Base-by-base conservation (phyloP, 1,140 invertebrate species). In the Lithobius niger region DNA sequence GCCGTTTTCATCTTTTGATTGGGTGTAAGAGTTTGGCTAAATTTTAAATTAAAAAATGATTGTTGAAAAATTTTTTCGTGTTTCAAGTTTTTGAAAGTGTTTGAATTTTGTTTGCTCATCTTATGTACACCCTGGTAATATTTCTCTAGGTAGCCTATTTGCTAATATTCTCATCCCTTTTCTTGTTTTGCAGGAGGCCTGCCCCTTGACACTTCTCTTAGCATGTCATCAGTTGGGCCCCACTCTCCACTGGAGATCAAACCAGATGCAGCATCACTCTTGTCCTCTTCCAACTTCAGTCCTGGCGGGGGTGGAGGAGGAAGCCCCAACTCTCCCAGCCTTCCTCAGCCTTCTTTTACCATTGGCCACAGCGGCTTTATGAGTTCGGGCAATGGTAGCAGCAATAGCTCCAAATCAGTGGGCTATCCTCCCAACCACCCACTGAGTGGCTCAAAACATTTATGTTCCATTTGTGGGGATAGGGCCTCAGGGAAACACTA, bases 401-500 rank as follows among this genome's bases (percentile, higher is more conserved):
- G 26, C 45, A 55, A 48, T 42, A 59, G 52, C 13, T 26, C 24
- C n/a, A 50, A 22, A 55, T 64, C 31, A 43, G 51, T 55, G 10
- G 43, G 52, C 48, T 94, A 91, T 71, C 90, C 90, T 21, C 90
- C 89, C 6, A 94, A 93, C 71, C 90, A 95, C 74, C 91, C 91
- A 2, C 71, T 95, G 31, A 88, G 86, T 66, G 87, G 87, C 44
- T 91, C 88, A 27, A 95, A 95, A 69, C 91, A 95, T 72, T 73
- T 96, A 18, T 96, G 91, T 65, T 90, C 88, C 31, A 96, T 96
- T 64, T 96, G 91, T 72, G 91, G 90, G 2, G 90, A 94, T 70
- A 78, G 88, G 55, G 90, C 90, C 19, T 93, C 88, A 65, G 91
- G 91, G 51, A 95, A 95, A 72, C 91, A 96, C 70, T 95, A 95